Percentiles rank a stretch among this genome's conserved stretches.
Evolutionary conservation across 2,888 invertebrate genomes (phyloP).

Genomic region (Archaeoteleia sp.): DNA sequence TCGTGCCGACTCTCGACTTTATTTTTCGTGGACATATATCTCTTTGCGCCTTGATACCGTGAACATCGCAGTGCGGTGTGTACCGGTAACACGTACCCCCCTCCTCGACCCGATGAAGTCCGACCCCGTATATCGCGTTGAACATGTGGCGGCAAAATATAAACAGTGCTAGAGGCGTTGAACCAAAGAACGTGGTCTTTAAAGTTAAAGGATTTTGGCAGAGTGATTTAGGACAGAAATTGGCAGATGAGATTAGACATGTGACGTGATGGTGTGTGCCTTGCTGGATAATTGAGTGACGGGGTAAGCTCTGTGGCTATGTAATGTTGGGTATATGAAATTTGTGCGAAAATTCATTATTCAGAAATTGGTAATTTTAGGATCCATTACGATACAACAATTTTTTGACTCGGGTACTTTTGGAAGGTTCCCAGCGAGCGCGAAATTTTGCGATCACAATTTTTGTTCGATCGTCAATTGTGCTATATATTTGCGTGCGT

Average conservation of each 20-base stretch:
- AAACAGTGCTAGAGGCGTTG: constrained; percentile 32
- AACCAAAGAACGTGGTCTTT: constrained; percentile 1
- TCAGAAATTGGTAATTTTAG: too few relatives aligned
- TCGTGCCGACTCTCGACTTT: constrained; percentile 51
- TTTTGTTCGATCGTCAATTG: too few relatives aligned
- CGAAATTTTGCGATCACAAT: too few relatives aligned
- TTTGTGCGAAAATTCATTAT: too few relatives aligned
- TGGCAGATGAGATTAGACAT: constrained; percentile 21
- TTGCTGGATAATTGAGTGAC: constrained; percentile 31
- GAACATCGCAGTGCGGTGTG: constrained; percentile 43
- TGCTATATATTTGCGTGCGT: too few relatives aligned
- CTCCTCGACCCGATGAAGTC: constrained; percentile 25
- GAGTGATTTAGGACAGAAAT: constrained; percentile 51
- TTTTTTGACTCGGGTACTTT: too few relatives aligned
- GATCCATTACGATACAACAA: too few relatives aligned
- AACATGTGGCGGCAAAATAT: constrained; percentile 41
- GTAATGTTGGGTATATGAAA: too few relatives aligned
- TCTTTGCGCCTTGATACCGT: constrained; percentile 47
- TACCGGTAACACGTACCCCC: constrained; percentile 37
- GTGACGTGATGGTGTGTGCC: constrained; percentile 47
- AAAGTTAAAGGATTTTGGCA: constrained; percentile 34
- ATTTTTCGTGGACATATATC: constrained; percentile 53
- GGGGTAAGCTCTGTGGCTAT: constrained; percentile 39
- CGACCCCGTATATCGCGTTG: constrained; percentile 14
- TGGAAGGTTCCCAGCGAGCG: too few relatives aligned